phyloP scores from a whole-genome alignment of 2,888 invertebrate genomes.

The Caenorhabditis sinica region DNA sequence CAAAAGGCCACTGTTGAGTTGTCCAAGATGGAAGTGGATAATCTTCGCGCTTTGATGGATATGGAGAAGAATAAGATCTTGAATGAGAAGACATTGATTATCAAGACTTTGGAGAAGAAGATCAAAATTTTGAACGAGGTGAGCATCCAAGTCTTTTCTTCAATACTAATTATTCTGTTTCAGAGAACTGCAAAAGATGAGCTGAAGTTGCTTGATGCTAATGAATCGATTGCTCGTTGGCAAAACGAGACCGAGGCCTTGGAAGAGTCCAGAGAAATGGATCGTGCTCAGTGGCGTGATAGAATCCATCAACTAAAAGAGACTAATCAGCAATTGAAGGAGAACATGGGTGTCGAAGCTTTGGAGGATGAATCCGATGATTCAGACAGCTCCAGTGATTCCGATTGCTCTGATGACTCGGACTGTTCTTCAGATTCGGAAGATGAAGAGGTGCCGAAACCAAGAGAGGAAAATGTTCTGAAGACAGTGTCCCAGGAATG shows the following conservation, averaged over 20 bases:
- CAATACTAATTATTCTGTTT: background rate
- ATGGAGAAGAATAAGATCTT: slow-evolving; percentile 11
- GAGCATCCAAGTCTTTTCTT: background rate
- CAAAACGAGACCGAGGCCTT: background rate
- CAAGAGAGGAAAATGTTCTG: background rate
- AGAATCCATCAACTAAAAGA: slow-evolving; percentile 15
- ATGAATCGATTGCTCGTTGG: background rate
- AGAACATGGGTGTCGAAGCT: slow-evolving; percentile 39
- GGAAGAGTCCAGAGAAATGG: background rate
- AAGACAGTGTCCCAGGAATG: background rate
- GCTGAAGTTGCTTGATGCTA: background rate
- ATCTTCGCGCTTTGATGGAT: background rate
- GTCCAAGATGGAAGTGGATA: slow-evolving; percentile 13
- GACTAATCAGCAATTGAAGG: slow-evolving; percentile 6
- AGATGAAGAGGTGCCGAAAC: slow-evolving; percentile 18
- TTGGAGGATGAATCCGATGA: slow-evolving; percentile 19
- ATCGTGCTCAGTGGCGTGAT: background rate
- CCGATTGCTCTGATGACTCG: slow-evolving; percentile 14
- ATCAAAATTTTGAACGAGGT: background rate
- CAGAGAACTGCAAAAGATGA: background rate
- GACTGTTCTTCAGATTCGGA: slow-evolving; percentile 10
- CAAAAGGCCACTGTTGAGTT: slow-evolving; percentile 5
- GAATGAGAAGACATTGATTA: background rate
- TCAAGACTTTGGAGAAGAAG: background rate
- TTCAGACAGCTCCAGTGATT: slow-evolving; percentile 9